Percentiles rank a stretch among this genome's conserved stretches.
Conservation (phyloP, 2,888 invertebrate species). For the Trichacis sp. region DNA sequence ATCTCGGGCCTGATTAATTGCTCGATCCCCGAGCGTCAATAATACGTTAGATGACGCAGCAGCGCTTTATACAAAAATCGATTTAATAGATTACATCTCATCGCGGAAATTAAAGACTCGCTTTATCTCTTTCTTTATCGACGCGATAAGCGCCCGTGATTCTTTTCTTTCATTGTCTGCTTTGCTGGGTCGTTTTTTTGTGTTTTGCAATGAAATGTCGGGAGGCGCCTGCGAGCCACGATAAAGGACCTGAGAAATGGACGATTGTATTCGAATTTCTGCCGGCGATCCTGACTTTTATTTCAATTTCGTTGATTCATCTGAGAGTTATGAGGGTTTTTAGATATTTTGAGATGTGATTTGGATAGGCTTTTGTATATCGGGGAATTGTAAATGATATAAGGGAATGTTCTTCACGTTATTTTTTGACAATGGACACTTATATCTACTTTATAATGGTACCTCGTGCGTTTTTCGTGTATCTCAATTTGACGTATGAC, state of each 20-base stretch:
- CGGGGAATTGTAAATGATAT: no score
- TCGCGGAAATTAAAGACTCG: conserved; percentile 12
- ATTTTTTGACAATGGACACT: no score
- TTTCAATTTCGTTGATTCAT: no score
- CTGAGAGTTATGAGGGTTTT: no score
- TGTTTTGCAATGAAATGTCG: neutral
- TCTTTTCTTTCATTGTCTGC: conserved; percentile 16
- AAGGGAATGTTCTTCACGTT: no score
- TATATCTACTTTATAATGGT: no score
- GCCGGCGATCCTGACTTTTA: no score
- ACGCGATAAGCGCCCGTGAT: conserved; percentile 4
- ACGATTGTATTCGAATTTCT: neutral
- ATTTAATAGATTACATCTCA: conserved; percentile 32
- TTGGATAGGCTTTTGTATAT: no score
- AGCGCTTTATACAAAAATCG: conserved; percentile 33
- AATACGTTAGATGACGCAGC: conserved; percentile 25
- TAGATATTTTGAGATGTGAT: no score
- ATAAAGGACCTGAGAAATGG: neutral
- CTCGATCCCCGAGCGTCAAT: conserved; percentile 18
- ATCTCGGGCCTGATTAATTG: conserved; percentile 28
- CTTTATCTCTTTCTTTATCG: conserved; percentile 18
- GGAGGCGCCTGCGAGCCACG: neutral
- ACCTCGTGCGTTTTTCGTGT: no score
- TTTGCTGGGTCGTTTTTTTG: neutral
- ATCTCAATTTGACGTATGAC: no score